phyloP scores from a whole-genome alignment of 2,113 vertebrate genomes.

The Phyllostomus discolor region DNA sequence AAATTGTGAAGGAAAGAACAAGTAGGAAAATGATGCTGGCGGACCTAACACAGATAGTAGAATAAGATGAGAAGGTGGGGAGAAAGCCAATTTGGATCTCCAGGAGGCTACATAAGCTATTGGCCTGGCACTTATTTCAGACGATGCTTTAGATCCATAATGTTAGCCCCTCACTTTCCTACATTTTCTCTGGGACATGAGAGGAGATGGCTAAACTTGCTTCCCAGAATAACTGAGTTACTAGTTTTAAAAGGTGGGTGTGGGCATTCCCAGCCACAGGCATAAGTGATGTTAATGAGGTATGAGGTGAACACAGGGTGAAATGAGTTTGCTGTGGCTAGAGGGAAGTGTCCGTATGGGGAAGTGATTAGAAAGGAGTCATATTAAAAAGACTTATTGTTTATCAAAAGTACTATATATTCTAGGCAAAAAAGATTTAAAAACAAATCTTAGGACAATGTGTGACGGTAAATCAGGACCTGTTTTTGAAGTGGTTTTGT shows the following conservation, averaged over 20 bases:
- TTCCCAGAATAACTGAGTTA: neutral
- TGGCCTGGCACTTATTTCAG: neutral
- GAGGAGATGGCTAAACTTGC: neutral
- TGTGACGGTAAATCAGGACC: neutral
- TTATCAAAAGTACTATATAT: neutral
- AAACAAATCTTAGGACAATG: neutral
- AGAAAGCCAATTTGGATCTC: neutral
- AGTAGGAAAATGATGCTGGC: neutral
- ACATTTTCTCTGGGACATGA: neutral
- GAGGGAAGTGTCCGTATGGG: neutral
- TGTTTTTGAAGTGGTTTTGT: neutral
- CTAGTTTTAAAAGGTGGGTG: neutral
- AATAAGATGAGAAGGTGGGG: neutral
- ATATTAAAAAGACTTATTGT: neutral
- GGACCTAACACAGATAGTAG: neutral
- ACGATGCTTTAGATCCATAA: neutral
- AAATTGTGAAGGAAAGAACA: neutral
- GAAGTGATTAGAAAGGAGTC: neutral
- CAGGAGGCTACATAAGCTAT: neutral
- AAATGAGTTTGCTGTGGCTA: neutral
- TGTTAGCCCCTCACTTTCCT: neutral
- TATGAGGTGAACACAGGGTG: neutral
- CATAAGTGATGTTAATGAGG: neutral
- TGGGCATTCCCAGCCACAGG: neutral
- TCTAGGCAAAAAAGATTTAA: neutral